phyloP scores from a whole-genome alignment of 2,888 invertebrate genomes.

The Callinectes sapidus region DNA sequence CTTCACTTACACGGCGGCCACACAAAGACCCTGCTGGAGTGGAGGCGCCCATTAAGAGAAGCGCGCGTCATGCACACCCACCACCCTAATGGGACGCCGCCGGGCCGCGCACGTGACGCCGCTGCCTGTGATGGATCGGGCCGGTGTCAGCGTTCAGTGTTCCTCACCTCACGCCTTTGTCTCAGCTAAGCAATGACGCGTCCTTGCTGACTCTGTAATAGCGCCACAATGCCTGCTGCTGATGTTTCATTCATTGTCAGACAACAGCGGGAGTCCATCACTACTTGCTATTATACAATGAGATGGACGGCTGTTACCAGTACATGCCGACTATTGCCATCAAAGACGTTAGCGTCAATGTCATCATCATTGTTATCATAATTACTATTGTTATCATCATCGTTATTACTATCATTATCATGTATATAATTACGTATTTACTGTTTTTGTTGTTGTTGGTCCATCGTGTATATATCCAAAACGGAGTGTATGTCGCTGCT shows the following conservation, averaged over 20 bases:
- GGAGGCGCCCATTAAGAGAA: background rate
- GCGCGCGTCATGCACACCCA: background rate
- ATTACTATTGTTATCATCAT: background rate
- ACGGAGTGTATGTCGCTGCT: background rate
- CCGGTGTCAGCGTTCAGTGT: background rate
- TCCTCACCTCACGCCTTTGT: background rate
- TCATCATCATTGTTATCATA: background rate
- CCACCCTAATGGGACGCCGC: background rate
- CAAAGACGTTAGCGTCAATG: background rate
- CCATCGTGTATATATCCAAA: background rate
- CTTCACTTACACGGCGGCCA: background rate
- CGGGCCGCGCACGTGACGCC: background rate
- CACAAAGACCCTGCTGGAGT: background rate
- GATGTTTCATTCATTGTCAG: background rate
- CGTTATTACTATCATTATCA: background rate
- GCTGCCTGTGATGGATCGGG: background rate
- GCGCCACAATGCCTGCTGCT: background rate
- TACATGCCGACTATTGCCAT: background rate
- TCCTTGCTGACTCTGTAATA: background rate
- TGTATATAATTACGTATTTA: too few species aligned
- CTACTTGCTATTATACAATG: background rate
- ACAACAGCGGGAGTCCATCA: background rate
- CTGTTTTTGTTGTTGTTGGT: background rate
- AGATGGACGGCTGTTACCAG: background rate
- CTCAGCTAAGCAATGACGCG: background rate